Base-by-base conservation (phyloP, 1,140 invertebrate species). In the Phortica variegata region DNA sequence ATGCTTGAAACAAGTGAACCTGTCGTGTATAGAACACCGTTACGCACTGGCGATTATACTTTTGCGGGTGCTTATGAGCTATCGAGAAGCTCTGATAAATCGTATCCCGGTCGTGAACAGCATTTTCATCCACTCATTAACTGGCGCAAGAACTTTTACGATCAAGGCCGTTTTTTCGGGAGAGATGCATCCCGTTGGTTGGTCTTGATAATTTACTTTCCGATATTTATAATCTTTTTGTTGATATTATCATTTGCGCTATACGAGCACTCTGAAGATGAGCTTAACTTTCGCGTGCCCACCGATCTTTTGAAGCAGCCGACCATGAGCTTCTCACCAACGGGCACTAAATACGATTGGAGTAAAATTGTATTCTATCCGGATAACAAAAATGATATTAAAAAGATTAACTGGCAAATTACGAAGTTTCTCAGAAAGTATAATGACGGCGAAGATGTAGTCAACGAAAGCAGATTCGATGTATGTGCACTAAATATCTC, bases 41-140 rank as follows among this genome's bases (percentile, higher is more conserved):
- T 29, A 12, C 12, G 26, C 26, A 29, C n/a, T 29, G 2, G 5
- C 52, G 12, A n/a, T 13, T 8, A 29, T 29, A 12, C 12, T 7
- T 7, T 7, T 7, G 12, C 6, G 6, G 12, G 15, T 0, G 2
- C 8, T 1, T 54, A 50, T 39, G 5, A 41, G 12, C 6, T 63
- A 7, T 13, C 20, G 0, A 8, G 6, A 1, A 12, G 15, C 4
- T 12, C 6, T 7, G 6, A 12, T 29, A 7, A 29, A 6, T 7
- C 13, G 2, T 57, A 51, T 32, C 23, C 52, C 16, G 16, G 48
- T 12, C 63, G 41, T 10, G 42, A 63, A 40, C 40, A 54, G 32
- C 60, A 63, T 39, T 63, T 63, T 51, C 60, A 56, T 1, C n/a
- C 26, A 1, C n/a, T 0, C 1, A 19, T 6, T 0, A 7, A 5